Percentiles rank a stretch among this genome's conserved stretches.
phyloP scores from a whole-genome alignment of 2,113 vertebrate genomes.

The Podarcis muralis region DNA sequence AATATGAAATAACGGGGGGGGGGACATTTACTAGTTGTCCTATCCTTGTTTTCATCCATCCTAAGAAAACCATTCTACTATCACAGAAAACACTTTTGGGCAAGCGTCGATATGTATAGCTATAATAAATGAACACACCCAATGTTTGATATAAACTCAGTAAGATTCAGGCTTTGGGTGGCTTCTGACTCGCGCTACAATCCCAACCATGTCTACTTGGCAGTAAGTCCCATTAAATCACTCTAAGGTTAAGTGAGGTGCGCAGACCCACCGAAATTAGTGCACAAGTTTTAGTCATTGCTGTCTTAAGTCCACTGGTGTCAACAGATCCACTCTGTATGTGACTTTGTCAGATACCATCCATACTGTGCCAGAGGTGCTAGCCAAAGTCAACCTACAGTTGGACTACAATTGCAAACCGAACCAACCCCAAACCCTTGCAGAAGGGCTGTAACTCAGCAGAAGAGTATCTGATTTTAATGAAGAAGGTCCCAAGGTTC shows the following conservation, averaged over 20 bases:
- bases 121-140: constrained; percentile 21
- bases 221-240: no score
- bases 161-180: constrained; percentile 10
- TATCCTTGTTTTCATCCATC: not conserved
- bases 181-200: no score
- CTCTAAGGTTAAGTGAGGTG: no score
- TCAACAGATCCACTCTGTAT: no score
- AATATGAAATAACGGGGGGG: not conserved
- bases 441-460: no score
- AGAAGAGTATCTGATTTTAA: no score
- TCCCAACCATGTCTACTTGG: no score
- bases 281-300: no score
- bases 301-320: no score
- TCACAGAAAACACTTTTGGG: not conserved
- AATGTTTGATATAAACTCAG: constrained; percentile 39
- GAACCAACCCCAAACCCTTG: constrained; percentile 23
- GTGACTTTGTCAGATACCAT: no score
- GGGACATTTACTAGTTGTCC: not conserved
- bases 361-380: constrained; percentile 53
- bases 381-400: constrained; percentile 20
- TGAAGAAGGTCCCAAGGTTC: no score
- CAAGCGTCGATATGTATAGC: not conserved
- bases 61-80: constrained; percentile 33
- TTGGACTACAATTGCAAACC: constrained; percentile 45
- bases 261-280: no score